These are phyloP conservation scores for Xanthorhoe designata DNA, from an alignment of 2,888 invertebrate species.

Conservation along the genomic window DNA sequence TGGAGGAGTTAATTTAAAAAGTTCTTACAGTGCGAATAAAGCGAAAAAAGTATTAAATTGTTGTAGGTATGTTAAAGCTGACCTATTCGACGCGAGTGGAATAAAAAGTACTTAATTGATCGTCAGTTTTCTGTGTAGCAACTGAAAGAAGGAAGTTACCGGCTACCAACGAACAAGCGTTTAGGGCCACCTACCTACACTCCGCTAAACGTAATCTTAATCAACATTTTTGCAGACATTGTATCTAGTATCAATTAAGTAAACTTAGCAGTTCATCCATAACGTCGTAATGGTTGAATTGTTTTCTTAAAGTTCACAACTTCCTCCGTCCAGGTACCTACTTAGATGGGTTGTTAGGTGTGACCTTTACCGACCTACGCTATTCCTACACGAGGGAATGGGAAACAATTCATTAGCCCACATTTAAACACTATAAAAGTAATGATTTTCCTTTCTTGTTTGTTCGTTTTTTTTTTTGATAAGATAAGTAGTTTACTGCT, in stretches of 20 bases:
- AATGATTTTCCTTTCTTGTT: neutral
- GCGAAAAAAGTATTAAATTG: conserved; percentile 47
- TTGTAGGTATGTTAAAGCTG: conserved; percentile 50
- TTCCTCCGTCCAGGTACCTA: conserved; percentile 53
- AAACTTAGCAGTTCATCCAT: conserved; percentile 66
- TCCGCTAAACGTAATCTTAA: conserved; percentile 24
- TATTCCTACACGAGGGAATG: conserved; percentile 10
- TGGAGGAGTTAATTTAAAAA: conserved; percentile 57
- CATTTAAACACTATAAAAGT: neutral
- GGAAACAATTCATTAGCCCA: conserved; percentile 12
- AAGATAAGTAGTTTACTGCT: neutral
- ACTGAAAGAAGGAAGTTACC: conserved; percentile 27
- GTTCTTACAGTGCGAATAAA: conserved; percentile 51
- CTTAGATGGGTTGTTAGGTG: conserved; percentile 38
- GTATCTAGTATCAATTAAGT: conserved; percentile 56
- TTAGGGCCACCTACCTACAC: conserved; percentile 13
- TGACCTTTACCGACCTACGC: conserved; percentile 53
- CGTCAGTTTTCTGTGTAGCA: conserved; percentile 24
- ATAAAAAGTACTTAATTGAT: conserved; percentile 36
- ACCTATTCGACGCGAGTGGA: conserved; percentile 44
- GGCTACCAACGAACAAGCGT: conserved; percentile 7
- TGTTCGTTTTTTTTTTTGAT: neutral
- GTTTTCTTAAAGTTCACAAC: conserved; percentile 69
- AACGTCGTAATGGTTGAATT: conserved; percentile 63
- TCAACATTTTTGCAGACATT: conserved; percentile 37